phyloP scores from a whole-genome alignment of 1,140 invertebrate species.

The Magallana angulata region DNA sequence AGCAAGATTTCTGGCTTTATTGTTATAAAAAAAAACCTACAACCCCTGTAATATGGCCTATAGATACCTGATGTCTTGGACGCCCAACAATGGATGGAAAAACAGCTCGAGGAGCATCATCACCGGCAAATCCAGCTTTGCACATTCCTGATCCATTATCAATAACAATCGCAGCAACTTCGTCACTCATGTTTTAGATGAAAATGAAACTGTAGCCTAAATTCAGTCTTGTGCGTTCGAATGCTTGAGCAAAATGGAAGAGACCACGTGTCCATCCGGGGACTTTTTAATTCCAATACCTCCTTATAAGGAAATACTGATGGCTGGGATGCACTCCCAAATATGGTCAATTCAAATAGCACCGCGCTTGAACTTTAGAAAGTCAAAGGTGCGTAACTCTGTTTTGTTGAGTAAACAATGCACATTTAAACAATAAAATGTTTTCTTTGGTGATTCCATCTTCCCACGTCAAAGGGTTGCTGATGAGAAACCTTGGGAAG shows the following conservation, averaged over 20 bases:
- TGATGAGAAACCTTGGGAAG: too few species aligned
- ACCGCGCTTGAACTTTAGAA: conserved; percentile 15
- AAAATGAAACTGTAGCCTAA: not conserved
- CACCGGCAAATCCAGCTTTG: conserved; percentile 86
- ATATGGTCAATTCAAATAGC: not conserved
- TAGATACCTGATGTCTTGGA: conserved; percentile 65
- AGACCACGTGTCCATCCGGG: conserved; percentile 27
- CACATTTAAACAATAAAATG: too few species aligned
- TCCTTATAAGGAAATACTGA: conserved; percentile 6
- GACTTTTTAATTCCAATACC: not conserved
- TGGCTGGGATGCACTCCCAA: not conserved
- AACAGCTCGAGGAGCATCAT: conserved; percentile 79
- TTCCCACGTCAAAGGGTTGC: too few species aligned
- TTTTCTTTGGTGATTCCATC: too few species aligned
- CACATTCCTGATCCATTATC: conserved; percentile 95
- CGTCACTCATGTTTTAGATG: conserved; percentile 19
- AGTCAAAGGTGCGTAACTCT: not conserved
- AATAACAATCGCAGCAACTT: conserved; percentile 87
- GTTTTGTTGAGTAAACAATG: too few species aligned
- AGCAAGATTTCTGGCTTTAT: too few species aligned
- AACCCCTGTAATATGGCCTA: too few species aligned
- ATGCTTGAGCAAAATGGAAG: conserved; percentile 13
- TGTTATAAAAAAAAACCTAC: too few species aligned
- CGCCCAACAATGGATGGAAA: conserved; percentile 48
- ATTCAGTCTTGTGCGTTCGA: not conserved